Conservation (phyloP, 2,113 vertebrate species). For the Reinhardtius hippoglossoides region DNA sequence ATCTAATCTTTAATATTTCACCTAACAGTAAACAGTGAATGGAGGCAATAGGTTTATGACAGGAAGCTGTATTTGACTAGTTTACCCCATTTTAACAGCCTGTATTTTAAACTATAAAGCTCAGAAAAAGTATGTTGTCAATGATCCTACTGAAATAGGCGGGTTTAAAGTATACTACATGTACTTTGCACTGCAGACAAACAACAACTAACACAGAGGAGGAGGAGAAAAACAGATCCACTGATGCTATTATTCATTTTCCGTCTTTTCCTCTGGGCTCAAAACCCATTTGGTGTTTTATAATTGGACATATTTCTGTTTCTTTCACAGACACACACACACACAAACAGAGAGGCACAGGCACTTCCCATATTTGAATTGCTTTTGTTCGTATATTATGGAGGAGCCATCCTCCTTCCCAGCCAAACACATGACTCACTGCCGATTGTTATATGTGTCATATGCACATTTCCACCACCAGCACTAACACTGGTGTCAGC, state of each 20-base stretch:
- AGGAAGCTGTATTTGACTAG: neutral
- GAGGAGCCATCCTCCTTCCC: neutral
- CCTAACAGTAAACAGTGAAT: neutral
- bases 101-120: neutral
- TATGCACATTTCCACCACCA: conserved; percentile 27
- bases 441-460: conserved; percentile 35
- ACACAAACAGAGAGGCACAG: neutral
- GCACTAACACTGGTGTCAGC: neutral
- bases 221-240: neutral
- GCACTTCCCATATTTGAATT: conserved; percentile 10
- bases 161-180: neutral
- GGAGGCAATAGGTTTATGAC: too few relatives aligned
- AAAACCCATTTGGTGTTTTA: conserved; percentile 24
- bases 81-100: neutral
- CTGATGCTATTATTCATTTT: neutral
- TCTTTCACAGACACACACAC: conserved; percentile 5
- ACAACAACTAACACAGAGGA: conserved; percentile 9
- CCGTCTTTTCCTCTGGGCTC: conserved; percentile 5
- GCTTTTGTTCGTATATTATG: neutral
- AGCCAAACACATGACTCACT: conserved; percentile 56
- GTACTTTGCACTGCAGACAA: neutral
- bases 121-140: conserved; percentile 2
- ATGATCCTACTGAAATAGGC: neutral
- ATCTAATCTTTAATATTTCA: neutral
- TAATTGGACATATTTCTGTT: conserved; percentile 29